Evolutionary conservation across 2,888 invertebrate species (phyloP).

Genomic region (Netelia fuscicornis): DNA sequence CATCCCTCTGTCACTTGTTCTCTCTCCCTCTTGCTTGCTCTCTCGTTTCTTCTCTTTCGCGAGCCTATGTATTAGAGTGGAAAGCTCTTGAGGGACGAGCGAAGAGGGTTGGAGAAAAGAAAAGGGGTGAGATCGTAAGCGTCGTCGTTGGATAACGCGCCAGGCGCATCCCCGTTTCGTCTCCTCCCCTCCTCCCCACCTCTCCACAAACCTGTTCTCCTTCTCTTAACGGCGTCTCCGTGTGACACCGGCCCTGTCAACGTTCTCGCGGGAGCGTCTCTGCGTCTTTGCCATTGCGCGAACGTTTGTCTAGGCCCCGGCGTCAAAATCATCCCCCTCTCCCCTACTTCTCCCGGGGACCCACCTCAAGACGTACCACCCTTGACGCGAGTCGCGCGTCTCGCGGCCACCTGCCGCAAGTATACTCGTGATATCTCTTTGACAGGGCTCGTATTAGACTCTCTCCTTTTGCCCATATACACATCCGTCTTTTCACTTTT

Average conservation of each 20-base stretch:
- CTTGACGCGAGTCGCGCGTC: slow-evolving; percentile 9
- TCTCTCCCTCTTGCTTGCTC: slow-evolving; percentile 20
- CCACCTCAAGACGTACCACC: not conserved
- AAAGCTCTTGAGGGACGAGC: slow-evolving; percentile 48
- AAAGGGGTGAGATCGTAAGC: slow-evolving; percentile 47
- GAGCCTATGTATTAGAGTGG: slow-evolving; percentile 61
- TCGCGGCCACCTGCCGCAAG: slow-evolving; percentile 64
- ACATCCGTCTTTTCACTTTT: not conserved
- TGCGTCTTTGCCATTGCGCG: slow-evolving; percentile 35
- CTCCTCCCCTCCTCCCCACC: not conserved
- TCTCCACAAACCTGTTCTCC: slow-evolving; percentile 2
- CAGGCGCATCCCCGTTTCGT: slow-evolving; percentile 15
- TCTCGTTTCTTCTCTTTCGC: not conserved
- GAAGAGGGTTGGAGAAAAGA: slow-evolving; percentile 25
- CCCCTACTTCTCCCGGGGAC: not conserved
- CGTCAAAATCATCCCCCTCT: slow-evolving; percentile 29
- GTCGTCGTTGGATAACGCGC: slow-evolving; percentile 56
- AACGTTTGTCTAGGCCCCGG: slow-evolving; percentile 51
- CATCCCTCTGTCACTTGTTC: slow-evolving; percentile 4
- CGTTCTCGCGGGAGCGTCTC: slow-evolving; percentile 55
- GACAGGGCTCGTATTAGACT: slow-evolving; percentile 65
- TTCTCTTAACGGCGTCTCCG: slow-evolving; percentile 47
- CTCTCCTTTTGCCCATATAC: slow-evolving; percentile 21
- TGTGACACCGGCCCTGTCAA: slow-evolving; percentile 63
- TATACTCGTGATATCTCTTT: slow-evolving; percentile 58